Conservation (phyloP, 2,113 vertebrate species). For the Drymodes brunneopygia region DNA sequence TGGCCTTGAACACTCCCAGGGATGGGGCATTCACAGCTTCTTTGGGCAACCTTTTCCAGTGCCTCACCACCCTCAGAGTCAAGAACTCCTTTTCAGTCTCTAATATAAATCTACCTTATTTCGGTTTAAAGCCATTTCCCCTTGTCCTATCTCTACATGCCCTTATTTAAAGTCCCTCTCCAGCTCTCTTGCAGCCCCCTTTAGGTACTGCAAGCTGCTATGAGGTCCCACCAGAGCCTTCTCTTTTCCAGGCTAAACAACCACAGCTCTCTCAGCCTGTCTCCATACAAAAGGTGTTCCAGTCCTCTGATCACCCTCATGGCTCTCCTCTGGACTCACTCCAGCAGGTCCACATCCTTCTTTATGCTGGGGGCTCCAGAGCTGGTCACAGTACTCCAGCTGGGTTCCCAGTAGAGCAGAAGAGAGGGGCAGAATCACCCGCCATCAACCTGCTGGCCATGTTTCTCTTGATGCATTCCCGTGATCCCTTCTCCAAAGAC, state of each 20-base stretch:
- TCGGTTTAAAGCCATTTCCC: background rate
- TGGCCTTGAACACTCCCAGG: background rate
- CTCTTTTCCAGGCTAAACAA: background rate
- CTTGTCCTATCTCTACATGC: background rate
- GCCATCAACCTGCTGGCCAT: accelerated
- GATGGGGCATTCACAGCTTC: background rate
- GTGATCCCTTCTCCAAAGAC: background rate
- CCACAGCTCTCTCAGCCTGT: background rate
- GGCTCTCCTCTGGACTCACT: background rate
- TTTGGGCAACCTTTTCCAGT: background rate
- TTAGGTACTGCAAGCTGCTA: background rate
- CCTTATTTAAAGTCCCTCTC: background rate
- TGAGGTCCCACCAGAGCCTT: background rate
- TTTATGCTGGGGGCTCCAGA: background rate
- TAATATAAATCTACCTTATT: background rate
- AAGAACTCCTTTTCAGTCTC: background rate
- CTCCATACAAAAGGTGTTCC: background rate
- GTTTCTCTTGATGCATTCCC: background rate
- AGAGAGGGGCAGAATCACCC: background rate
- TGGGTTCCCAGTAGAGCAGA: background rate
- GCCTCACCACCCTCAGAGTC: background rate
- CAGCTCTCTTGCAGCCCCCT: background rate
- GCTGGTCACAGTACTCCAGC: background rate
- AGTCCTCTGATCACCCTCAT: background rate
- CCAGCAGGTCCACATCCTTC: background rate